A percentile compares a stretch with the other conserved stretches of the same genome.
Conservation (phyloP, 2,888 invertebrate species). For the Cheilosia scutellata region DNA sequence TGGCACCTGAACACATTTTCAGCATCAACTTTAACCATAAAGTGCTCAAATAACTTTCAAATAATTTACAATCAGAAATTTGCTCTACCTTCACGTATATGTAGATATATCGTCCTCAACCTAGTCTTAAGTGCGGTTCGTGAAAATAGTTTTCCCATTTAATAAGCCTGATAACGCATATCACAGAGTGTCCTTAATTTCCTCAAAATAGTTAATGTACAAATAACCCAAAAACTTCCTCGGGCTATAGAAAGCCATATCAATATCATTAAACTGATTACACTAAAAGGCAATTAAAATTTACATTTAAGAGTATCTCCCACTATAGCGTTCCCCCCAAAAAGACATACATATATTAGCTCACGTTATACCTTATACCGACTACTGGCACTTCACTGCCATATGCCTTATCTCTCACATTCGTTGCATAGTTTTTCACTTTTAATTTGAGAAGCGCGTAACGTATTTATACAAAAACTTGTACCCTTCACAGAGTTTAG, state of each 20-base stretch:
- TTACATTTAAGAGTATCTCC: conserved; percentile 48
- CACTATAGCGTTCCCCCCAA: neutral
- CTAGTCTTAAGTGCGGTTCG: neutral
- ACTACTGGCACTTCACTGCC: conserved; percentile 31
- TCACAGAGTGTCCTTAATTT: conserved; percentile 1
- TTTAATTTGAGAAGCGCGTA: conserved; percentile 48
- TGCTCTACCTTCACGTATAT: conserved; percentile 7
- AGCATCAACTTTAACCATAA: neutral
- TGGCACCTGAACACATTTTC: neutral
- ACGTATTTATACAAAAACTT: conserved; percentile 45
- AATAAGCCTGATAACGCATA: conserved; percentile 13
- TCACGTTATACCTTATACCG: conserved; percentile 12
- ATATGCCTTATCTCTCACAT: conserved; percentile 44
- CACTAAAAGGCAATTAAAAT: conserved; percentile 67
- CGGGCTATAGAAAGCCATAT: conserved; percentile 59
- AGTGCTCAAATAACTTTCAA: neutral
- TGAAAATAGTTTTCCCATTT: conserved; percentile 54
- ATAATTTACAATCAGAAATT: conserved; percentile 17
- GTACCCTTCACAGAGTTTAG: conserved; percentile 35
- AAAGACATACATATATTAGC: conserved; percentile 17
- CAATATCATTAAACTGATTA: conserved; percentile 72
- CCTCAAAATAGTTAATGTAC: conserved; percentile 2
- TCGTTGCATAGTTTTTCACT: conserved; percentile 59
- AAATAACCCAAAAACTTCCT: conserved; percentile 44
- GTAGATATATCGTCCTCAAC: neutral